phyloP scores from a whole-genome alignment of 2,797 vertebrate species.

The Uromys caudimaculatus region DNA sequence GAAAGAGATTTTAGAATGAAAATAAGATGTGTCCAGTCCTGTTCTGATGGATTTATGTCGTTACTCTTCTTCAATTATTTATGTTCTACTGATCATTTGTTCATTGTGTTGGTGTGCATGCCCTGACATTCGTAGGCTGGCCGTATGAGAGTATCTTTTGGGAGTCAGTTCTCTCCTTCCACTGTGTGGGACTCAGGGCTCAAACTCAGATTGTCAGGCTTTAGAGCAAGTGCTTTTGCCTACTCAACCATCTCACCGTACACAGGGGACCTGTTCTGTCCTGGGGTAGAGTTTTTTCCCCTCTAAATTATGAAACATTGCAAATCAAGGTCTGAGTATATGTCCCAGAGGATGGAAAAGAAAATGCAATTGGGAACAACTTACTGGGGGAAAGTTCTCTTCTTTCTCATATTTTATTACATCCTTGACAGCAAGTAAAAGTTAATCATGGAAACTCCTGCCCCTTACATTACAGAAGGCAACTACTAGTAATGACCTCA shows the following conservation, averaged over 20 bases:
- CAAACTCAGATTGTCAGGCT: not conserved
- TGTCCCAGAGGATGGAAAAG: constrained; percentile 31
- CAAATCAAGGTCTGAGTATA: constrained; percentile 21
- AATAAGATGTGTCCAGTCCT: not conserved
- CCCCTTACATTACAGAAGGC: constrained; percentile 72
- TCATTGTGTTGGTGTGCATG: not conserved
- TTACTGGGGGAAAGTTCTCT: constrained; percentile 69
- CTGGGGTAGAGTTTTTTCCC: not conserved
- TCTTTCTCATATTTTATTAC: constrained; percentile 78
- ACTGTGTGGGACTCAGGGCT: not conserved
- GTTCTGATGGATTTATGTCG: not conserved
- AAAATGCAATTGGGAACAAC: constrained; percentile 59
- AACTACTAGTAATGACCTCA: constrained; percentile 65
- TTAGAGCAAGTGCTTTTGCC: not conserved
- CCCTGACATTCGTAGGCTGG: not conserved
- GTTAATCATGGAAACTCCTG: constrained; percentile 80
- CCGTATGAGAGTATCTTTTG: not conserved
- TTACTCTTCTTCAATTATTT: not conserved
- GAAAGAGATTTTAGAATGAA: constrained; percentile 3
- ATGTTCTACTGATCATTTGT: not conserved
- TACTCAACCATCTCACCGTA: not conserved
- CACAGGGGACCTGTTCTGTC: not conserved
- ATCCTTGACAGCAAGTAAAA: constrained; percentile 74
- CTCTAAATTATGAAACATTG: constrained; percentile 57
- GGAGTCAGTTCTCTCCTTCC: not conserved